A percentile compares a stretch with the other conserved stretches of the same genome.
phyloP scores from a whole-genome alignment of 1,140 invertebrate genomes.

The Orchesella cincta region DNA sequence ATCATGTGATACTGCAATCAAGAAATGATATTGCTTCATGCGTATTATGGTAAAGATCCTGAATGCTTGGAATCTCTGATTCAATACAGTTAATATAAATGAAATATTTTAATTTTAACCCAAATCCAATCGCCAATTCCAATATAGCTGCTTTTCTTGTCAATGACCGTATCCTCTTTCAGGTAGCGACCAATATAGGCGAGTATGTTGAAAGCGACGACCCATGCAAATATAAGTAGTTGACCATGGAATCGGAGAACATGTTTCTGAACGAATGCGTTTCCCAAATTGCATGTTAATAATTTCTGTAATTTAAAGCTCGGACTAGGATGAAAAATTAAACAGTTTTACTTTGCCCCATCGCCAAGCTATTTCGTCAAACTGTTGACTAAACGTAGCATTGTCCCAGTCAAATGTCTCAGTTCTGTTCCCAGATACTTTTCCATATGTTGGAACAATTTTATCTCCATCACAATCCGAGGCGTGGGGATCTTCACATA shows the following conservation, averaged over 20 bases:
- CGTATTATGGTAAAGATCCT: background rate
- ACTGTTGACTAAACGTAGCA: no score
- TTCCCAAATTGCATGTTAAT: no score
- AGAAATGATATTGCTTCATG: background rate
- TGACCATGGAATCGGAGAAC: background rate
- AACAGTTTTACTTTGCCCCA: no score
- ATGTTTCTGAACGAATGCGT: background rate
- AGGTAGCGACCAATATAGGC: background rate
- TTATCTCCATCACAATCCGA: no score
- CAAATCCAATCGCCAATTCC: background rate
- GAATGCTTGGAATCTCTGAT: no score
- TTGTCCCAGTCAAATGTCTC: no score
- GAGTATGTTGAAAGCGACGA: background rate
- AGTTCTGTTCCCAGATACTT: no score
- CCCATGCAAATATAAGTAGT: background rate
- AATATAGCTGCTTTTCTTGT: background rate
- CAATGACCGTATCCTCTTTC: background rate
- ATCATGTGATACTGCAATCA: background rate
- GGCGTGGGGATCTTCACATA: no score
- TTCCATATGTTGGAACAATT: no score
- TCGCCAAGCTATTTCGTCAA: no score
- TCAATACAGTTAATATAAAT: background rate
- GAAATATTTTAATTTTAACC: background rate
- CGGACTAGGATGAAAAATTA: no score
- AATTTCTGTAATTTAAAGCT: no score